These are phyloP conservation scores for Drosophila niveifrons DNA, from an alignment of 2,888 invertebrate species.

Conservation along the genomic window DNA sequence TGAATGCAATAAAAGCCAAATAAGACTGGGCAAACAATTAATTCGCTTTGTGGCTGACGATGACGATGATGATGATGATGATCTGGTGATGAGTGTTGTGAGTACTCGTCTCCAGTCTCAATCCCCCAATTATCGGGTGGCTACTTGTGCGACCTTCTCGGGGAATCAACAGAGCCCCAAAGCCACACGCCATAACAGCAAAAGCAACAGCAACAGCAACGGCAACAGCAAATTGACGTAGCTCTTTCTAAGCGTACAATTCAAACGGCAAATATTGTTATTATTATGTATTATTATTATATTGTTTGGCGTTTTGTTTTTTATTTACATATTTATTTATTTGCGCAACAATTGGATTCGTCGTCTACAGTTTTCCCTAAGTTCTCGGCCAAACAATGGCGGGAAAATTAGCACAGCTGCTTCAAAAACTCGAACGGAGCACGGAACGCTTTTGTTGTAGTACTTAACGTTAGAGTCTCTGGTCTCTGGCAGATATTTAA, in stretches of 20 bases:
- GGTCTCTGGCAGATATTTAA: too few relatives aligned
- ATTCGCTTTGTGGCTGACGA: slow-evolving; percentile 13
- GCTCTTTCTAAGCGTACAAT: slow-evolving; percentile 50
- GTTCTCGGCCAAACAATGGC: slow-evolving; percentile 62
- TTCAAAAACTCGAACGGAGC: slow-evolving; percentile 37
- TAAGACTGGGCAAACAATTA: slow-evolving; percentile 35
- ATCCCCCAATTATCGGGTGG: neutral
- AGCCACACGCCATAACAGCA: slow-evolving; percentile 48
- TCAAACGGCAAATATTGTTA: slow-evolving; percentile 37
- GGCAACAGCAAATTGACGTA: slow-evolving; percentile 39
- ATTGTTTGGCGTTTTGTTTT: slow-evolving; percentile 5
- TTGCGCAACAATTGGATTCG: slow-evolving; percentile 42
- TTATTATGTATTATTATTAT: slow-evolving; percentile 12
- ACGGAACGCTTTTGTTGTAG: too few relatives aligned
- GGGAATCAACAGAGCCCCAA: slow-evolving; percentile 27
- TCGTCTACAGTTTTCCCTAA: slow-evolving; percentile 62
- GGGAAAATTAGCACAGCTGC: slow-evolving; percentile 77
- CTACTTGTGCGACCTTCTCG: slow-evolving; percentile 41
- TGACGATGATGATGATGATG: slow-evolving; percentile 19
- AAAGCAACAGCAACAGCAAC: slow-evolving; percentile 25
- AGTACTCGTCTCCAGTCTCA: neutral
- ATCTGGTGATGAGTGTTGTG: neutral
- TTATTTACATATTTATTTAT: slow-evolving; percentile 52
- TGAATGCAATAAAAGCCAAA: slow-evolving; percentile 29
- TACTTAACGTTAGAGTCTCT: too few relatives aligned